phyloP scores from a whole-genome alignment of 2,888 invertebrate species.

The Elegia similella region DNA sequence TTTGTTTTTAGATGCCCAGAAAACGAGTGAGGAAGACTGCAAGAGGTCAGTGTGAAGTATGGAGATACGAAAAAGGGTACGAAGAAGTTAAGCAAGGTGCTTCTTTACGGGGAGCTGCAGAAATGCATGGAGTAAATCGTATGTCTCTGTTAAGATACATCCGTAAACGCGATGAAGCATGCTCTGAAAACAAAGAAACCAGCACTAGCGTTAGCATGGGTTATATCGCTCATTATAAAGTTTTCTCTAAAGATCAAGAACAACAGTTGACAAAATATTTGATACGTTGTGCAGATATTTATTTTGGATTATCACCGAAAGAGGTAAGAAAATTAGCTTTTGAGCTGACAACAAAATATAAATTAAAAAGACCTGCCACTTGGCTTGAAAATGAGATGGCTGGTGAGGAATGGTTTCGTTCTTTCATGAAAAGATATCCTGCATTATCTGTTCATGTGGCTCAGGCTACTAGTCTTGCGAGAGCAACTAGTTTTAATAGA shows the following conservation, averaged over 20 bases:
- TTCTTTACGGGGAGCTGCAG: background rate
- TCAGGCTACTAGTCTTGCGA: slow-evolving; percentile 34
- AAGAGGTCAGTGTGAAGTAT: background rate
- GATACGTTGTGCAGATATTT: slow-evolving; percentile 29
- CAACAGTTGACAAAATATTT: slow-evolving; percentile 26
- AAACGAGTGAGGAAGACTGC: background rate
- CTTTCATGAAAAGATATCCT: slow-evolving; percentile 31
- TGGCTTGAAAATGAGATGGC: slow-evolving; percentile 29
- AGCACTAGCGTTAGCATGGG: slow-evolving; percentile 15
- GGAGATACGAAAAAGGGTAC: background rate
- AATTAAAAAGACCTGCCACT: slow-evolving; percentile 20
- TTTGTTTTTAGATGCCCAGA: background rate
- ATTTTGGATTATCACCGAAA: slow-evolving; percentile 29
- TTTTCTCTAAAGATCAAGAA: slow-evolving; percentile 27
- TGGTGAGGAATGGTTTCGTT: slow-evolving; percentile 32
- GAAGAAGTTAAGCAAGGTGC: background rate
- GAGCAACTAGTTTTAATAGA: slow-evolving; percentile 12
- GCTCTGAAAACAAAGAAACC: background rate
- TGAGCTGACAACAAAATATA: slow-evolving; percentile 26
- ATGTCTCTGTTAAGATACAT: background rate
- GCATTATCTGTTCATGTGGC: slow-evolving; percentile 29
- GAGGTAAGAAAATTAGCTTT: slow-evolving; percentile 29
- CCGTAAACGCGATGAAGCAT: background rate
- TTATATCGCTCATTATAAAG: slow-evolving; percentile 24
- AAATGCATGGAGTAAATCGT: background rate